Conservation (phyloP, 2,797 vertebrate genomes). For the Enteromius argenteus region DNA sequence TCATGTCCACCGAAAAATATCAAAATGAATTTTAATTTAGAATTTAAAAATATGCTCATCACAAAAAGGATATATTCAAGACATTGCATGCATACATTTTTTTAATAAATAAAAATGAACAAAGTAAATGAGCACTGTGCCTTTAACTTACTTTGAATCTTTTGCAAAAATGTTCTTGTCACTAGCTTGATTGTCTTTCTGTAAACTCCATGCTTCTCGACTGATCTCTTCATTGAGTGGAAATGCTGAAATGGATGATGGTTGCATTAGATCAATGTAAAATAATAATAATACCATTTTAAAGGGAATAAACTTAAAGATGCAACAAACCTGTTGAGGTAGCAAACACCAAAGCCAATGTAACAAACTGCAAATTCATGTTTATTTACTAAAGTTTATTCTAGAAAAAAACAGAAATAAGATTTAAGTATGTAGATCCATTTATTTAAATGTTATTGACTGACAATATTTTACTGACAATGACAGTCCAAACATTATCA, state of each 20-base stretch:
- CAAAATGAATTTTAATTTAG: not conserved
- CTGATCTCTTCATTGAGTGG: conserved; percentile 66
- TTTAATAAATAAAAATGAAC: not conserved
- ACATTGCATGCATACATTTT: not conserved
- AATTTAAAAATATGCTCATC: not conserved
- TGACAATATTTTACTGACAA: not conserved
- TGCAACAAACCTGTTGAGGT: conserved; percentile 72
- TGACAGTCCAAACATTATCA: not conserved
- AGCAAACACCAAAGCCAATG: conserved; percentile 68
- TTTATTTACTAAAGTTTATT: conserved; percentile 55
- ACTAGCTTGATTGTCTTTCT: conserved; percentile 69
- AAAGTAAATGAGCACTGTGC: not conserved
- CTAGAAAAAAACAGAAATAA: conserved; percentile 47
- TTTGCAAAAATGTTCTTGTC: conserved; percentile 71
- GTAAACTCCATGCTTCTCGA: conserved; percentile 65
- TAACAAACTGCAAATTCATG: conserved; percentile 69
- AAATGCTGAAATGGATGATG: conserved; percentile 66
- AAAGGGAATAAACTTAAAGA: not conserved
- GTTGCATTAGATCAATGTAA: conserved; percentile 4
- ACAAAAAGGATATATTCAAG: not conserved
- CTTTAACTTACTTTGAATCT: conserved; percentile 72
- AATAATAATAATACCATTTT: not conserved
- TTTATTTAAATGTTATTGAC: not conserved
- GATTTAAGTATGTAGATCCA: not conserved
- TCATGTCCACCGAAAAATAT: not conserved